Percentiles rank a stretch among this genome's conserved stretches.
Conservation (phyloP, 2,888 invertebrate genomes). For the Ceraclea dissimilis region DNA sequence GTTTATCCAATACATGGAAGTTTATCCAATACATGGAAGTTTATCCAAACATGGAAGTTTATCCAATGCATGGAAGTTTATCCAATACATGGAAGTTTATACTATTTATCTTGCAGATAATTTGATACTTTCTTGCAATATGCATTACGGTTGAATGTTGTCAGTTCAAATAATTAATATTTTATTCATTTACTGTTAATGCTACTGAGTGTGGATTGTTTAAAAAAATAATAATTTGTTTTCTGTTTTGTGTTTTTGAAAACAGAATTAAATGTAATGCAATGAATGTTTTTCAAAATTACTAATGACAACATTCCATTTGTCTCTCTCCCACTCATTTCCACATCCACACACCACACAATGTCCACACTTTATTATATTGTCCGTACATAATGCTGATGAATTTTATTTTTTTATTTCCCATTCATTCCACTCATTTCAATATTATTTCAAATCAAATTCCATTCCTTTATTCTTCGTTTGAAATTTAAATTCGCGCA, state of each 20-base stretch:
- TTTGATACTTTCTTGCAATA: slow-evolving; percentile 19
- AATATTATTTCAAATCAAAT: background rate
- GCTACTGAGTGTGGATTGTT: slow-evolving; percentile 9
- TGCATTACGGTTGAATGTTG: slow-evolving; percentile 22
- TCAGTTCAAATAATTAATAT: slow-evolving; percentile 10
- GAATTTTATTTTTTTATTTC: slow-evolving; percentile 17
- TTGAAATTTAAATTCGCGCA: background rate
- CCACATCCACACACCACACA: slow-evolving; percentile 12
- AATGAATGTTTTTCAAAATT: slow-evolving; percentile 14
- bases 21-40: no score
- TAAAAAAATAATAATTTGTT: background rate
- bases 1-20: no score
- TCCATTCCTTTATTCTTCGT: slow-evolving; percentile 1
- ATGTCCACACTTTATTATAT: slow-evolving; percentile 15
- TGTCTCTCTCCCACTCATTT: slow-evolving; percentile 12
- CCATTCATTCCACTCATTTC: slow-evolving; percentile 7
- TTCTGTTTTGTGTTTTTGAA: background rate
- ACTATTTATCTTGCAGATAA: no score
- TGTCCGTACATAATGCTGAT: slow-evolving; percentile 14
- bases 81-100: background rate
- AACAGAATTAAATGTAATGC: background rate
- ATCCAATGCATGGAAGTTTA: background rate
- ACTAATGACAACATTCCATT: slow-evolving; percentile 26
- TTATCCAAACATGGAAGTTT: no score
- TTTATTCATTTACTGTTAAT: background rate